Conservation (phyloP, 53 echinoderm and acorn worm species). For the Temnopleurus reevesii region DNA sequence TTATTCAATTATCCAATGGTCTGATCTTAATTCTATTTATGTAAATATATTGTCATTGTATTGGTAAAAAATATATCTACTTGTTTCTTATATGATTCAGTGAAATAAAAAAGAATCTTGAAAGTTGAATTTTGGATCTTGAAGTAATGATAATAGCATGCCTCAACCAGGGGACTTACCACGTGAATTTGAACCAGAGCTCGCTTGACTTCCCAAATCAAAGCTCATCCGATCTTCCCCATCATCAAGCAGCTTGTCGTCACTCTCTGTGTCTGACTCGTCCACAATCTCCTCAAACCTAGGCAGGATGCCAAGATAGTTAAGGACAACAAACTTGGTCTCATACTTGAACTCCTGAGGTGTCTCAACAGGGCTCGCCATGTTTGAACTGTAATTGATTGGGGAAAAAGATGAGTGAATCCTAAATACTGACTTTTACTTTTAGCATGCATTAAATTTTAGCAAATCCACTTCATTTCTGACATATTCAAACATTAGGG, state of each 20-base stretch:
- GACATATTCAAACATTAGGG: neutral
- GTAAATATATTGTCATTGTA: too few relatives aligned
- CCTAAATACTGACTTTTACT: too few relatives aligned
- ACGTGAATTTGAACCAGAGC: constrained; percentile 12
- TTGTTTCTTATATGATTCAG: too few relatives aligned
- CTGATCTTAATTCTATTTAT: too few relatives aligned
- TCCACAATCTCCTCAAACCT: constrained; percentile 52
- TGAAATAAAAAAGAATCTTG: too few relatives aligned
- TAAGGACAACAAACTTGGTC: constrained; percentile 92
- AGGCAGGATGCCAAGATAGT: constrained; percentile 72
- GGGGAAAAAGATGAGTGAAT: neutral
- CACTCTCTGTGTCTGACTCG: neutral
- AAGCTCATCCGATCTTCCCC: constrained; percentile 12
- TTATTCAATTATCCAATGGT: too few relatives aligned
- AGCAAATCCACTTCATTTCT: too few relatives aligned
- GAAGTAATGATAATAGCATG: too few relatives aligned
- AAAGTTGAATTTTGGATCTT: too few relatives aligned
- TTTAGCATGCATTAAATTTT: too few relatives aligned
- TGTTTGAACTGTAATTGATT: neutral
- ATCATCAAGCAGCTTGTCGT: constrained; percentile 1
- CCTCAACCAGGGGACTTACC: neutral
- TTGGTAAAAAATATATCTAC: too few relatives aligned
- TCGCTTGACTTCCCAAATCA: constrained; percentile 24
- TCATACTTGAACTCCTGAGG: constrained; percentile 85
- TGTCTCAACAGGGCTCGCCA: constrained; percentile 63